These are phyloP conservation scores for Phodopus roborovskii DNA, from an alignment of 2,113 vertebrate genomes.

Conservation along the genomic window DNA sequence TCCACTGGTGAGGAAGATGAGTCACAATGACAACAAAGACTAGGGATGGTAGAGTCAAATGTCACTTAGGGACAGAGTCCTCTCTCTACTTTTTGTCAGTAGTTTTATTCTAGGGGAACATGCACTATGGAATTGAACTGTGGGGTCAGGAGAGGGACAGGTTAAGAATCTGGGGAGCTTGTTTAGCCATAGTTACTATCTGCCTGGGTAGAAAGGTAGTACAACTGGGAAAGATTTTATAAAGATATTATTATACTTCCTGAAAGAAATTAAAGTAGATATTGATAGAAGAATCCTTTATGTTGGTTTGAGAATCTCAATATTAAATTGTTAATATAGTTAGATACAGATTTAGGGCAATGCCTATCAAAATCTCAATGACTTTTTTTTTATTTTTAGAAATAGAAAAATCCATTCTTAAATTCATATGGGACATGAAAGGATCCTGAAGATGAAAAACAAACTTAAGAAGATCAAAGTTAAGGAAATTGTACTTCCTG, in stretches of 20 bases:
- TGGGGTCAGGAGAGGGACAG: not conserved
- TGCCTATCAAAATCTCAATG: not conserved
- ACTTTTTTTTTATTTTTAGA: not conserved
- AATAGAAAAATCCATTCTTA: constrained; percentile 34
- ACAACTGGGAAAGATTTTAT: not conserved
- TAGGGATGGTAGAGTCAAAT: not conserved
- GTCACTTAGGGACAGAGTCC: not conserved
- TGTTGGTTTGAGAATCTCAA: not conserved
- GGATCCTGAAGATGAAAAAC: not conserved
- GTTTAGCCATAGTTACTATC: not conserved
- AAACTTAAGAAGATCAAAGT: not conserved
- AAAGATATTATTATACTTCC: not conserved
- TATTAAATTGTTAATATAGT: not conserved
- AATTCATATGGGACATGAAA: not conserved
- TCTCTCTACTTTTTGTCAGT: not conserved
- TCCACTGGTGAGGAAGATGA: not conserved
- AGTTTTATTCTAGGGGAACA: not conserved
- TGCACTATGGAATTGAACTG: not conserved
- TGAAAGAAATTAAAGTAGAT: constrained; percentile 12
- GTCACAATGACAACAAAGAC: not conserved
- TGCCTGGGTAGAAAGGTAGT: not conserved
- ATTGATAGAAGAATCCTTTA: not conserved
- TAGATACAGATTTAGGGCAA: not conserved
- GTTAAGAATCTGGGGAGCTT: not conserved
- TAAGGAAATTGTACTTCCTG: not conserved